Base-by-base conservation (phyloP, 2,113 vertebrate genomes). In the Alethe castanea region DNA sequence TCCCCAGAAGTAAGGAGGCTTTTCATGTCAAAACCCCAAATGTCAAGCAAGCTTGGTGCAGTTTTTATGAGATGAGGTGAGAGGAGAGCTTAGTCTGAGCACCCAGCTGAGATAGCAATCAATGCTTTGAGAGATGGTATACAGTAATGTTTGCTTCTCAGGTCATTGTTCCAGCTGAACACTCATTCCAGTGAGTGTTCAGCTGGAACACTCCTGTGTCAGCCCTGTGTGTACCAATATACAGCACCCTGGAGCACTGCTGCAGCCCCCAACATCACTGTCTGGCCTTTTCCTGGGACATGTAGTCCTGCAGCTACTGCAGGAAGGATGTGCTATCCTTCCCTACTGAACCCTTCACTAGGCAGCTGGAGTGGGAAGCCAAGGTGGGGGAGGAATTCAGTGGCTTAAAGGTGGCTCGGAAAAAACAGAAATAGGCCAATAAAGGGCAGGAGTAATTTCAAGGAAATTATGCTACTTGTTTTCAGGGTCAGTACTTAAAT, bases 201-300 rank as follows among this genome's bases (percentile, higher is more conserved):
- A 47, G 45, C 19, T 22, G 45, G 45, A 47, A 11, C 0, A 0
- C 36, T 69, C n/a, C 5, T 50, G 19, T 69, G 54, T 70, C 2
- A 7, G 28, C 17, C 24, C 3, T n/a, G 12, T 45, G 4, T 45
- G 36, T 45, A 40, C 23, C 33, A 79, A 16, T 5, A 60, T 2
- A 9, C 8, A 50, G 66, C 19, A 38, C 5, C 29, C 14, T 42
- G 26, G 22, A 9, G 12, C 9, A 54, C 12, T 28, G 22, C 9
- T 60, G 13, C 17, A 84, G 50, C 33, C 28, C 33, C 8, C 11
- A n/a, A 38, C 23, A 29, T 26, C 0, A 0, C 31, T 71, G 16
- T 26, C 45, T 26, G 20, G 12, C 9, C 14, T 8, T 5, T 62
- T 85, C 36, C 48, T 0, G 0, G 31, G 14, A 35, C 2, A 1